Conservation (phyloP, 2,797 vertebrate species). For the Thamnophis elegans region DNA sequence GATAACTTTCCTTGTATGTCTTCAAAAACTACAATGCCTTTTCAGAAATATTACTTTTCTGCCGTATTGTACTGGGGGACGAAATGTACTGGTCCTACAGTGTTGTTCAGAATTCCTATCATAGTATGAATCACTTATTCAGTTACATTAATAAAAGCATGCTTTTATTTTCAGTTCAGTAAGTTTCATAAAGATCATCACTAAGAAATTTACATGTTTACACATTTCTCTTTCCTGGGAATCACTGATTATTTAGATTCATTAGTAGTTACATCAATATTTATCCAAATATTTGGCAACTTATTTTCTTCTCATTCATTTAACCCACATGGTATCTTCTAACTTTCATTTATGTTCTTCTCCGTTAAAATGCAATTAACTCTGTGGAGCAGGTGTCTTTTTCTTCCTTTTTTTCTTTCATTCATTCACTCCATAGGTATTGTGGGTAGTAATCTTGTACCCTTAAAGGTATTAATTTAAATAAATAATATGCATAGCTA, state of each 20-base stretch:
- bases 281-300: neutral
- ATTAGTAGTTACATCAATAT: neutral
- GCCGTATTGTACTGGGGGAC: neutral
- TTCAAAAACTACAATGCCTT: neutral
- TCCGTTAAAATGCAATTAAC: neutral
- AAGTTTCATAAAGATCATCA: neutral
- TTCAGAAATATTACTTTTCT: neutral
- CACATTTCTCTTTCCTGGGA: neutral
- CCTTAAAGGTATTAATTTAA: neutral
- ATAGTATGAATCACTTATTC: neutral
- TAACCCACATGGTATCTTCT: neutral
- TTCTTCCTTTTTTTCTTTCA: neutral
- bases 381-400: neutral
- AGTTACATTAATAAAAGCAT: neutral
- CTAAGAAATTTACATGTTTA: neutral
- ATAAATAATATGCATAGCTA: neutral
- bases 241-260: neutral
- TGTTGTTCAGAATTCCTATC: neutral
- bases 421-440: neutral
- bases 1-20: neutral
- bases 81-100: neutral
- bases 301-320: neutral
- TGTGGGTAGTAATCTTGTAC: neutral
- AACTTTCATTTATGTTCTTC: neutral
- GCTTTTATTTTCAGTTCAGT: neutral